Base-by-base conservation (phyloP, 2,888 invertebrate genomes). In the Dryomyza anilis region DNA sequence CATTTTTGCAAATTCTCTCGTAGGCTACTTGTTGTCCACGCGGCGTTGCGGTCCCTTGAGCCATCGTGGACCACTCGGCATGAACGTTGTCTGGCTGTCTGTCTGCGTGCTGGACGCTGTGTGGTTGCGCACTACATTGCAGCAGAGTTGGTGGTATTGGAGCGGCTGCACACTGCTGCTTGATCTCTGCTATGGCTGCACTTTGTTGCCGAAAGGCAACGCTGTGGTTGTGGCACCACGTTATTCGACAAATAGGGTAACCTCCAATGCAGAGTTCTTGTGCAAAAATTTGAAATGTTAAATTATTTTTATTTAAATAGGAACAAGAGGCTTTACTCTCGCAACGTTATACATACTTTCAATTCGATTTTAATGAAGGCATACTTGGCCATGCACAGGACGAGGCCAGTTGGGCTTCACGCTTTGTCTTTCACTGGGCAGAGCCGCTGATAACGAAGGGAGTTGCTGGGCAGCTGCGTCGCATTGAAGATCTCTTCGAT, bases 381-480 rank as follows among this genome's bases (percentile, higher is more conserved):
- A 87, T 91, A 72, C 83, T 95, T 70, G 95, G 95, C 0, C 89
- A 91, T 61, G 95, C 94, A 2, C 91, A 95, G 88, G 93, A 94
- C 82, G 88, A 90, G 68, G 85, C 86, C 14, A 87, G 88, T 61
- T 87, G 86, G 76, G 75, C 90, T 2, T 94, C 95, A 0, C 89
- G 88, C 76, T 84, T 96, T n/a, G 82, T 91, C 25, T 95, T 97
- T 80, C 86, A 89, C 67, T 97, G 97, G 97, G 95, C 95, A 1
- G 88, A 90, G 69, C 92, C 93, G 2, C 83, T 97, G 63, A 90
- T 97, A 82, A 83, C 87, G 65, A 95, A 94, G 85, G 96, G 95
- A 1, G 84, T 89, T 16, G 86, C 88, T 39, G 90, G 91, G 6
- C 87, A 89, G 74, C 80, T 96, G 39, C 87, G 86, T 70, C 87